Base-by-base conservation (phyloP, 2,113 vertebrate genomes). In the Alces alces region DNA sequence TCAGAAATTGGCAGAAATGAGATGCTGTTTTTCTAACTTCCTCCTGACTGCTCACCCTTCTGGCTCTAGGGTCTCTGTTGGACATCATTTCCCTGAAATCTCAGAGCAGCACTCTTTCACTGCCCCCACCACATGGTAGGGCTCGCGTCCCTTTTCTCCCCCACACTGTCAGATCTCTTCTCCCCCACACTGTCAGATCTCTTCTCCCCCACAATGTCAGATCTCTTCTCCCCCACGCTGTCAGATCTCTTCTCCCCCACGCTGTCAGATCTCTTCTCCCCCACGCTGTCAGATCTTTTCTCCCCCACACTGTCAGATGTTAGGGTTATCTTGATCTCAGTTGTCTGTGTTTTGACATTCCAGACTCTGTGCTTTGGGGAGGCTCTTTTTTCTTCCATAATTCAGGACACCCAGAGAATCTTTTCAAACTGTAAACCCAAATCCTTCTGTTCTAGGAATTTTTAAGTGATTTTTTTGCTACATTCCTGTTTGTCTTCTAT, bases 81-180 rank as follows among this genome's bases (percentile, higher is more conserved):
- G 21, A 52, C 14, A 25, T 21, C 9, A 8, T 25, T 54, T 85
- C 33, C 83, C 83, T 25, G 83, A 27, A 60, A 4, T 86, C 17
- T 15, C 14, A 25, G 43, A 17, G 10, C 3, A 5, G 33, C 83
- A 15, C 9, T 52, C 45, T 17, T 30, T 52, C 70, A 39, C 27
- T 28, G 2, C 33, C 12, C 43, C 25, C 12, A 0, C 12, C 76
- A 30, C 28, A 3, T 7, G 1, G n/a, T 10, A 52, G 33, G 47
- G 12, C 33, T 8, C 28, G 8, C 16, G 25, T 39, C 58, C 76
- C 39, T 73, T 47, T 57, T 47, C 47, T 57, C 78, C n/a, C 55
- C 45, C 8, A 17, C 16, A 25, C 33, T 4, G 15, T 55, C 15
- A 8, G 16, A 28, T 87, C n/a, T n/a, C n/a, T n/a, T n/a, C n/a